A percentile compares a stretch with the other conserved stretches of the same genome.
Conservation (phyloP, 2,888 invertebrate species). For the Papilio demoleus region DNA sequence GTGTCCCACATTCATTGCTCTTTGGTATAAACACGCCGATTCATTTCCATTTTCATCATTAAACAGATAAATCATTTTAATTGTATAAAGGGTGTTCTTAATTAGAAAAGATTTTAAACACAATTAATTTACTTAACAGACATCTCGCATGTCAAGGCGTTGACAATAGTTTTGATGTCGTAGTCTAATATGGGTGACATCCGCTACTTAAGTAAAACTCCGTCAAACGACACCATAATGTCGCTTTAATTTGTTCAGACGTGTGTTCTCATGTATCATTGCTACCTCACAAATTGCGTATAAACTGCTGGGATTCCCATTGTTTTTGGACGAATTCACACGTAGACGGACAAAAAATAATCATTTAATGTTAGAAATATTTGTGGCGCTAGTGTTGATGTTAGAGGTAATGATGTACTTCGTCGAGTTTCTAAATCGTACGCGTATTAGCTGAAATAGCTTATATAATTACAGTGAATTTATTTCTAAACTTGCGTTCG, state of each 20-base stretch:
- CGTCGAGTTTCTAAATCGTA: background rate
- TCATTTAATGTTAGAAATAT: slow-evolving; percentile 7
- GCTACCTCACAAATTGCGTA: slow-evolving; percentile 29
- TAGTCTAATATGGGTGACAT: slow-evolving; percentile 43
- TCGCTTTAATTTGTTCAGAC: slow-evolving; percentile 39
- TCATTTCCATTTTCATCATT: too few relatives aligned
- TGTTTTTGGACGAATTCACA: slow-evolving; percentile 22
- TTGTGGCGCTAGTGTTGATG: slow-evolving; percentile 3
- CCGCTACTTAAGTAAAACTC: slow-evolving; percentile 46
- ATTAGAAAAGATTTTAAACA: too few relatives aligned
- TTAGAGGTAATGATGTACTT: background rate
- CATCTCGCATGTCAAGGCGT: slow-evolving; percentile 47
- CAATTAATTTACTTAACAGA: too few relatives aligned
- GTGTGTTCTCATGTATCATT: slow-evolving; percentile 42
- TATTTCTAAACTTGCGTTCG: background rate
- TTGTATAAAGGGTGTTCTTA: too few relatives aligned
- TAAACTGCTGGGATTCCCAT: slow-evolving; percentile 40
- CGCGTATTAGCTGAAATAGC: background rate
- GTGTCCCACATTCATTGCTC: too few relatives aligned
- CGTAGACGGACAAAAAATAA: slow-evolving; percentile 15
- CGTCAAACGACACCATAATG: slow-evolving; percentile 42
- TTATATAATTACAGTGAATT: background rate
- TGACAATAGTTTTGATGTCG: slow-evolving; percentile 36
- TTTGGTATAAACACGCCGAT: too few relatives aligned
- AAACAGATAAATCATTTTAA: too few relatives aligned